A percentile compares a stretch with the other conserved stretches of the same genome.
Conservation (phyloP, 1,140 invertebrate species). For the Zaprionus nigranus region DNA sequence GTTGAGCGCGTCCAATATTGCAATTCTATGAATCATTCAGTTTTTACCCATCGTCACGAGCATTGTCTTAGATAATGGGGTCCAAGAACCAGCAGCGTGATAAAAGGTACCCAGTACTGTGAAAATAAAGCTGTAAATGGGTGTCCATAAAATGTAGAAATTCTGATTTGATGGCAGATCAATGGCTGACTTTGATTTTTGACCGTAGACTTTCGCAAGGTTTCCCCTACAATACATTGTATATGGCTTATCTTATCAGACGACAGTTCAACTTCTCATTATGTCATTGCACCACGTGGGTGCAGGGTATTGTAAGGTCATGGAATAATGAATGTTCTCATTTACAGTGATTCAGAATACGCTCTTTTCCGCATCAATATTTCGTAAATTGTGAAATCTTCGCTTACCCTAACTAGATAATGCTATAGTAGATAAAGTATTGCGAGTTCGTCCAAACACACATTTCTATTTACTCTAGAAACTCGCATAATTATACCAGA, state of each 20-base stretch:
- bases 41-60: neutral
- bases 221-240: neutral
- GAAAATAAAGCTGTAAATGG: conserved; percentile 9
- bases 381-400: neutral
- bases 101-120: conserved; percentile 18
- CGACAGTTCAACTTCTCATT: neutral
- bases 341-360: neutral
- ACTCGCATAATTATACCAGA: neutral
- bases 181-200: neutral
- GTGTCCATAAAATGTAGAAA: neutral
- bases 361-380: neutral
- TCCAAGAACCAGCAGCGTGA: conserved; percentile 13
- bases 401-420: neutral
- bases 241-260: neutral
- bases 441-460: neutral
- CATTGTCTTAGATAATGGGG: conserved; percentile 32
- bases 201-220: neutral
- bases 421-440: neutral
- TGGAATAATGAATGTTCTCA: neutral
- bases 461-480: neutral
- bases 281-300: conserved; percentile 2
- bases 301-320: neutral
- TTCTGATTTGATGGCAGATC: neutral
- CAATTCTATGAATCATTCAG: conserved; percentile 32
- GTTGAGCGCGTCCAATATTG: conserved; percentile 1